Percentiles rank a stretch among this genome's conserved stretches.
Evolutionary conservation across 2,797 vertebrate genomes (phyloP).

Genomic region (Chiroxiphia lanceolata): DNA sequence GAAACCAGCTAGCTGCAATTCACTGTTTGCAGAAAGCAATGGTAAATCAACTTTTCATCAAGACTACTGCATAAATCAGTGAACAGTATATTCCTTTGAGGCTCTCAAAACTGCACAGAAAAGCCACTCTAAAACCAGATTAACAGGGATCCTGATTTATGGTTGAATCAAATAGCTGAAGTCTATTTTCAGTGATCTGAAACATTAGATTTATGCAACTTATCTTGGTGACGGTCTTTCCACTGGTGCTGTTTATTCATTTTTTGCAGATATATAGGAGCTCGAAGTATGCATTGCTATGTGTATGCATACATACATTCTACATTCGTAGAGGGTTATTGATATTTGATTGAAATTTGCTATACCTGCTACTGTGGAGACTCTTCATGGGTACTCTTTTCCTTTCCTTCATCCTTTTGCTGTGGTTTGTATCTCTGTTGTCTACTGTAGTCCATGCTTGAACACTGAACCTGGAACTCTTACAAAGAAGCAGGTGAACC

Average conservation of each 20-base stretch:
- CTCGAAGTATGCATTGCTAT: background rate
- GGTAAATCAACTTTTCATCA: constrained; percentile 16
- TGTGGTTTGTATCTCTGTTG: background rate
- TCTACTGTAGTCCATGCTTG: background rate
- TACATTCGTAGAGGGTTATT: background rate
- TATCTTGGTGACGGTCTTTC: constrained; percentile 16
- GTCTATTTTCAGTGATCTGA: background rate
- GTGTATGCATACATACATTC: background rate
- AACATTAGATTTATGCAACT: background rate
- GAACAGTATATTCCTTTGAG: constrained; percentile 59
- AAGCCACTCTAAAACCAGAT: constrained; percentile 38
- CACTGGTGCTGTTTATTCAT: background rate
- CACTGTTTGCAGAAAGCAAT: constrained; percentile 15
- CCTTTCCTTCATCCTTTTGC: background rate
- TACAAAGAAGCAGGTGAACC: background rate
- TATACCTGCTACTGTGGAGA: background rate
- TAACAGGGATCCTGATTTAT: background rate
- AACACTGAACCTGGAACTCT: background rate
- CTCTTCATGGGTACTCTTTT: background rate
- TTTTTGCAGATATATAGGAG: background rate
- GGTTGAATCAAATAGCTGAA: constrained; percentile 3
- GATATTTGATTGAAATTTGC: background rate
- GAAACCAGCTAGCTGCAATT: constrained; percentile 9
- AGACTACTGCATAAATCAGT: background rate
- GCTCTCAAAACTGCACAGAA: background rate